These are phyloP conservation scores for Meloidogyne chitwoodi DNA, from an alignment of 1,140 invertebrate genomes.

Conservation along the genomic window DNA sequence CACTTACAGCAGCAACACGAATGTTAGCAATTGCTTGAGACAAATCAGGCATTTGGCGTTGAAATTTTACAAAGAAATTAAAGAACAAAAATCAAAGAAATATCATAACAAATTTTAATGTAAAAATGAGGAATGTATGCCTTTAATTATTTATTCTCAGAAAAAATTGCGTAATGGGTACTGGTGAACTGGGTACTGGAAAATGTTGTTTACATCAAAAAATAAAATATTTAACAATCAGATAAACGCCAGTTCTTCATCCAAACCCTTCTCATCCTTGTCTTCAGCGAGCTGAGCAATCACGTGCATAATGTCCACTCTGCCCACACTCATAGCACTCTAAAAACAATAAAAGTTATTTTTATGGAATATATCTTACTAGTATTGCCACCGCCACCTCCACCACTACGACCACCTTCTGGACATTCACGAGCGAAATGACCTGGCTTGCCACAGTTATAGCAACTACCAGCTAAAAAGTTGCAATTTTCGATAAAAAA, in stretches of 20 bases:
- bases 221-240: background rate
- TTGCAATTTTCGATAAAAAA: background rate
- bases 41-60: background rate
- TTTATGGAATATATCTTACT: background rate
- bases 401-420: background rate
- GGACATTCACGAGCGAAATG: conserved; percentile 7
- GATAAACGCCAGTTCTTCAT: background rate
- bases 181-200: background rate
- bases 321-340: background rate
- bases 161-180: background rate
- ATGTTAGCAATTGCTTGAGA: background rate
- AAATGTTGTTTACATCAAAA: background rate
- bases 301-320: background rate
- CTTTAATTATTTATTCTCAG: background rate
- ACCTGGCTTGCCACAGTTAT: background rate
- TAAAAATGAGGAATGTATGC: too few relatives aligned
- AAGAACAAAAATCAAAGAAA: too few relatives aligned
- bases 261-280: background rate
- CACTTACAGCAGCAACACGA: background rate
- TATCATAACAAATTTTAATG: too few relatives aligned
- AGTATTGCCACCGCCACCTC: background rate
- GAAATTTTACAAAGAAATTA: too few relatives aligned
- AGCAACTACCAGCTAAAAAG: background rate
- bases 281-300: background rate
- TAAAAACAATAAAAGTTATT: background rate